These are phyloP conservation scores for Stigmatopora argus DNA, from an alignment of 2,113 vertebrate species.

Conservation along the genomic window DNA sequence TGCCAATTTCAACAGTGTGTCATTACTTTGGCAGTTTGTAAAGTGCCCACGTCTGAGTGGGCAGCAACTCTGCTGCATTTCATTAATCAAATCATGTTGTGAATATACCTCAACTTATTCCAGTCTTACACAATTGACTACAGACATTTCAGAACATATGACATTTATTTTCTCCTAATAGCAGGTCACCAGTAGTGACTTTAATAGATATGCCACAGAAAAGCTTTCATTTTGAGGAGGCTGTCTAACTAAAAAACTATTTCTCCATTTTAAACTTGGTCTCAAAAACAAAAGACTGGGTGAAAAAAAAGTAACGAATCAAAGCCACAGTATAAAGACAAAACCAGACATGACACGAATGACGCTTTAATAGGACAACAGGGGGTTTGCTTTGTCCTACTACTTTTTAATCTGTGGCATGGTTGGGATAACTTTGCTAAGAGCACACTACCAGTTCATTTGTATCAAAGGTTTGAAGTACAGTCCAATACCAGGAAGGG, in stretches of 20 bases:
- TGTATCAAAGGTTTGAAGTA: background rate
- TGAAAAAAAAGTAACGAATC: too few relatives aligned
- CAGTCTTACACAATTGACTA: slow-evolving; percentile 4
- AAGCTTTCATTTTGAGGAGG: background rate
- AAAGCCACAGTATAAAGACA: too few relatives aligned
- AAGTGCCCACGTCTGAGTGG: slow-evolving; percentile 43
- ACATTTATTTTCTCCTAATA: slow-evolving; percentile 16
- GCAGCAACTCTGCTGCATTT: slow-evolving; percentile 43
- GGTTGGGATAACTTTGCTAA: background rate
- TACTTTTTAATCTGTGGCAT: background rate
- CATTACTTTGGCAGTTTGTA: slow-evolving; percentile 52
- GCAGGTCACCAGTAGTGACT: background rate
- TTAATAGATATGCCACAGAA: background rate
- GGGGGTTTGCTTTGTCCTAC: background rate
- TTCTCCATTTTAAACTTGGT: too few relatives aligned
- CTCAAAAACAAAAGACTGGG: too few relatives aligned
- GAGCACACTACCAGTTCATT: background rate
- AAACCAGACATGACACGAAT: too few relatives aligned
- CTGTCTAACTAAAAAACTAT: too few relatives aligned
- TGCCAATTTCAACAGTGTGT: slow-evolving; percentile 51
- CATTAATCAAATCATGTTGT: slow-evolving; percentile 50
- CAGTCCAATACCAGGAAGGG: background rate
- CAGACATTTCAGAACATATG: background rate
- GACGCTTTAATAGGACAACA: too few relatives aligned
- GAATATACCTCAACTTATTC: slow-evolving; percentile 37